A percentile compares a stretch with the other conserved stretches of the same genome.
phyloP scores from a whole-genome alignment of 2,888 invertebrate genomes.

The Drosophila niveifrons region DNA sequence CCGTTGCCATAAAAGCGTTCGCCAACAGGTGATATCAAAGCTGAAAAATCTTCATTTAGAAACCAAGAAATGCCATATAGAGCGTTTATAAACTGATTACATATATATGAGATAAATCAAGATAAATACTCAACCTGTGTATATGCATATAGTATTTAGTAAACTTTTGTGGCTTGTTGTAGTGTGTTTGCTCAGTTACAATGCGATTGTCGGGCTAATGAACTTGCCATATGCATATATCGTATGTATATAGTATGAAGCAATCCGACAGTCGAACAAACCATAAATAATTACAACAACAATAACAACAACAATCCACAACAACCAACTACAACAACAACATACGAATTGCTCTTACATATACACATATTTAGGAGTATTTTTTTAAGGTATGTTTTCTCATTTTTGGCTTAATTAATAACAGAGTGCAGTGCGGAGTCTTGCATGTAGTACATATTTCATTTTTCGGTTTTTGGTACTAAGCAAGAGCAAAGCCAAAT shows the following conservation, averaged over 20 bases:
- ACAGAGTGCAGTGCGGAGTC: slow-evolving; percentile 28
- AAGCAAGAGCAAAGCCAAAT: slow-evolving; percentile 43
- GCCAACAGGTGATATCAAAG: slow-evolving; percentile 49
- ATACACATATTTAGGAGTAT: slow-evolving; percentile 22
- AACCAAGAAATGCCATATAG: slow-evolving; percentile 52
- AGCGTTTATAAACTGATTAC: slow-evolving; percentile 30
- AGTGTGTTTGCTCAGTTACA: slow-evolving; percentile 22
- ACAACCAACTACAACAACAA: background rate
- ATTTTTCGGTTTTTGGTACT: slow-evolving; percentile 4
- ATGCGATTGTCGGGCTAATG: slow-evolving; percentile 53
- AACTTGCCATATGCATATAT: slow-evolving; percentile 52
- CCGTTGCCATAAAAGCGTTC: slow-evolving; percentile 56
- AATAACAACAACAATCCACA: too few relatives aligned
- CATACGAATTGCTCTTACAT: slow-evolving; percentile 21
- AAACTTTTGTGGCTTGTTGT: slow-evolving; percentile 9
- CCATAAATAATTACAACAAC: slow-evolving; percentile 29
- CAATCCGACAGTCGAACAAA: slow-evolving; percentile 42
- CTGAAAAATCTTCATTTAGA: slow-evolving; percentile 58
- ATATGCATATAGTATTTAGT: slow-evolving; percentile 13
- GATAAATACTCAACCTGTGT: slow-evolving; percentile 23
- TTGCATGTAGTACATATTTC: slow-evolving; percentile 30
- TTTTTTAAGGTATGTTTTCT: slow-evolving; percentile 54
- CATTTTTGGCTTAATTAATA: slow-evolving; percentile 56
- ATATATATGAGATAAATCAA: slow-evolving; percentile 46
- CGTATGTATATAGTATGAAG: slow-evolving; percentile 32